Conservation (phyloP, 2,888 invertebrate genomes). For the Carabus problematicus region DNA sequence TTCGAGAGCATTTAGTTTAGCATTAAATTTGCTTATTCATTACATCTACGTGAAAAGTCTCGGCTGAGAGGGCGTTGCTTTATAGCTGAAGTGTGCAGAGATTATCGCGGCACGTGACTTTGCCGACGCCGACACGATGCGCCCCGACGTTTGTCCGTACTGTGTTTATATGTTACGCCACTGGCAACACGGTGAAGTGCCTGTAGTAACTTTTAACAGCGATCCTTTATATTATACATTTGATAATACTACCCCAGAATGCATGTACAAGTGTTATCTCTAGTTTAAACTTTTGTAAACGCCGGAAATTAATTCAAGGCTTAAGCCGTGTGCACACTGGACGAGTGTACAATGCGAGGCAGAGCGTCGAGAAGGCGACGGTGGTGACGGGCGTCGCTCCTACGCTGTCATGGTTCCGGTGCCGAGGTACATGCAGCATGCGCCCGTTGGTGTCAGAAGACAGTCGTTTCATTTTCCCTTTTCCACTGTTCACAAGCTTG, state of each 20-base stretch:
- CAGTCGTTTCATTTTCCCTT: conserved; percentile 1
- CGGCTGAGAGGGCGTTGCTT: conserved; percentile 11
- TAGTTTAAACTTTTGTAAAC: conserved; percentile 34
- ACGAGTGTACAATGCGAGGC: conserved; percentile 7
- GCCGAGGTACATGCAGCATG: neutral
- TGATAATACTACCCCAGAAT: conserved; percentile 15
- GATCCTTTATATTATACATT: conserved; percentile 15
- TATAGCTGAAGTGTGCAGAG: conserved; percentile 21
- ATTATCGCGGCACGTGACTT: conserved; percentile 28
- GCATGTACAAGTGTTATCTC: conserved; percentile 26
- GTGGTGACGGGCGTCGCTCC: neutral
- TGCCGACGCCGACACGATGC: conserved; percentile 9
- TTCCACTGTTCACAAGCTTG: neutral
- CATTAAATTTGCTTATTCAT: conserved; percentile 33
- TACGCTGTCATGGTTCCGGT: neutral
- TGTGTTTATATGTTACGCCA: no score
- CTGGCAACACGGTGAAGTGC: no score
- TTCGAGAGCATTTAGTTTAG: conserved; percentile 13
- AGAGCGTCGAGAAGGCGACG: neutral
- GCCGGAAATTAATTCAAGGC: conserved; percentile 35
- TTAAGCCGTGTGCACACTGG: conserved; percentile 13
- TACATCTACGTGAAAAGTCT: conserved; percentile 28
- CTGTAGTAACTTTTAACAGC: conserved; percentile 16
- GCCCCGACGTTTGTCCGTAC: no score
- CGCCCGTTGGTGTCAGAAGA: neutral